These are phyloP conservation scores for Drosophila saltans DNA, from an alignment of 1,140 invertebrate genomes.

Conservation along the genomic window DNA sequence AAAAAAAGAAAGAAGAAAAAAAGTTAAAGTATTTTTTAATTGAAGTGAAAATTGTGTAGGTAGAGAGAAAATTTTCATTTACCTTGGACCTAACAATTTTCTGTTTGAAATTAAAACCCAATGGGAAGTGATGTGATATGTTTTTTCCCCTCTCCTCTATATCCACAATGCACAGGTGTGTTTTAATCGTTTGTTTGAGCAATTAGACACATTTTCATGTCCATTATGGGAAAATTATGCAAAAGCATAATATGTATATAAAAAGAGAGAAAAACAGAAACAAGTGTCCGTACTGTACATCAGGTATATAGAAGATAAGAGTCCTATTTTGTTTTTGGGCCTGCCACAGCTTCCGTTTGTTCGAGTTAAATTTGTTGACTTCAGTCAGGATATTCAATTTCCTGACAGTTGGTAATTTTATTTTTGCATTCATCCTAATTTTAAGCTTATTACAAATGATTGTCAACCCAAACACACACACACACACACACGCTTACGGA, in stretches of 20 bases:
- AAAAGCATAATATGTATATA: constrained; percentile 40
- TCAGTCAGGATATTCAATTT: constrained; percentile 70
- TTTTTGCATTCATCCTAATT: constrained; percentile 52
- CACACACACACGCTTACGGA: background rate
- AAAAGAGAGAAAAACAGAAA: background rate
- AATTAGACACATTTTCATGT: constrained; percentile 68
- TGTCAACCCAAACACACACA: background rate
- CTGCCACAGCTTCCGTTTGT: background rate
- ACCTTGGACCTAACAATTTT: background rate
- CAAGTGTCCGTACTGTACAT: too few species aligned
- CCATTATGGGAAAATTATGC: constrained; percentile 70
- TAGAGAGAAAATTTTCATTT: background rate
- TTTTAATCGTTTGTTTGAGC: constrained; percentile 45
- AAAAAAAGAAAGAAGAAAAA: background rate
- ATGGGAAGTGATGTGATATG: constrained; percentile 11
- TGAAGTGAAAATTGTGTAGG: constrained; percentile 47
- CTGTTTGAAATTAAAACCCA: background rate
- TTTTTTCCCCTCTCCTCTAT: background rate
- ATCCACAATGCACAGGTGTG: constrained; percentile 7
- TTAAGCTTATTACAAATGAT: constrained; percentile 37
- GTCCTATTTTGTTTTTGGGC: background rate
- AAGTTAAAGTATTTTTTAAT: constrained; percentile 69
- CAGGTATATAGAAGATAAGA: constrained; percentile 23
- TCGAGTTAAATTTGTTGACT: constrained; percentile 12
- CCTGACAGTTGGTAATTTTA: constrained; percentile 47